phyloP scores from a whole-genome alignment of 2,797 vertebrate species.

The Chelonia mydas region DNA sequence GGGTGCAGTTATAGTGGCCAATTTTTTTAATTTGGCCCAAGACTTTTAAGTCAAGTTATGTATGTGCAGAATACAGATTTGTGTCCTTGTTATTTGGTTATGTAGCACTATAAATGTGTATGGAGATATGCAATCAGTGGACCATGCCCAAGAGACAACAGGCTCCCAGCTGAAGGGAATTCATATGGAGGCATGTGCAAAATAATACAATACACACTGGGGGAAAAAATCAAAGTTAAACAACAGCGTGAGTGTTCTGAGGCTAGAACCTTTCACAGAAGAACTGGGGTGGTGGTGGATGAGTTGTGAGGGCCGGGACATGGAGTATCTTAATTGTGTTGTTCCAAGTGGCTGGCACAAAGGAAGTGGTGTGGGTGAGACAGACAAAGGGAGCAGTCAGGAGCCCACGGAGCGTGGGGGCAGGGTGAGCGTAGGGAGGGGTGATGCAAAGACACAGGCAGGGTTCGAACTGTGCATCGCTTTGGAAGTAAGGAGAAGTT shows the following conservation, averaged over 20 bases:
- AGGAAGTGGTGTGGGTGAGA: not conserved
- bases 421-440: not conserved
- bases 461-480: too few species aligned
- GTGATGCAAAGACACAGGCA: too few species aligned
- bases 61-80: not conserved
- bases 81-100: not conserved
- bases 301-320: too few species aligned
- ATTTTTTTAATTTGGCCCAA: not conserved
- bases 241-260: too few species aligned
- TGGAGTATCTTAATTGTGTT: not conserved
- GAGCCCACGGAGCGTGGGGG: not conserved
- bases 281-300: too few species aligned
- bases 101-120: not conserved
- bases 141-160: not conserved
- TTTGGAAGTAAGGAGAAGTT: not conserved
- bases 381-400: not conserved
- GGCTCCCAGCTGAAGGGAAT: not conserved
- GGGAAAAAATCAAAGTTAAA: not conserved
- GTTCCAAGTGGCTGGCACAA: not conserved
- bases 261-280: too few species aligned
- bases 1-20: not conserved
- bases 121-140: not conserved
- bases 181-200: not conserved
- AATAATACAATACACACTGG: not conserved
- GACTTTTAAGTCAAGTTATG: not conserved